phyloP scores from a whole-genome alignment of 2,797 vertebrate genomes.

The Calcarius lapponicus region DNA sequence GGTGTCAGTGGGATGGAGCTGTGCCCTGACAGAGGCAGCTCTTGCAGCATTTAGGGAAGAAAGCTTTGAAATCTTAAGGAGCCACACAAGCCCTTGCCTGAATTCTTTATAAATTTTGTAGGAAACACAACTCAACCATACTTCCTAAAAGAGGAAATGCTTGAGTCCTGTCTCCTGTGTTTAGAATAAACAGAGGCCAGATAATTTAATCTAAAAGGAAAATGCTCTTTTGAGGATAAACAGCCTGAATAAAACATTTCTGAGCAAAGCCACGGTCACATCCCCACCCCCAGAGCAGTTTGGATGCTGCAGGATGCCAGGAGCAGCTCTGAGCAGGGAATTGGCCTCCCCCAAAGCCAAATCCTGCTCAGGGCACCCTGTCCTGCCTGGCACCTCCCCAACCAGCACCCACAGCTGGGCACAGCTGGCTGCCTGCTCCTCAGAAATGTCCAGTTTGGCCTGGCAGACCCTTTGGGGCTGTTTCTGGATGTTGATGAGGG shows the following conservation, averaged over 20 bases:
- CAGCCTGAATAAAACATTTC: slow-evolving; percentile 66
- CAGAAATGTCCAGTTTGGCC: neutral
- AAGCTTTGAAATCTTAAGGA: slow-evolving; percentile 10
- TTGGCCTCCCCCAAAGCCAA: neutral
- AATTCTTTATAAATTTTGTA: slow-evolving; percentile 48
- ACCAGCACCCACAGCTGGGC: neutral
- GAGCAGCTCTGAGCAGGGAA: neutral
- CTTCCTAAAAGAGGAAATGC: slow-evolving; percentile 52
- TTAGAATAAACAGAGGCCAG: slow-evolving; percentile 65
- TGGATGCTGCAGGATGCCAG: slow-evolving; percentile 16
- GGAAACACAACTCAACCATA: neutral
- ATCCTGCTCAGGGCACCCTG: neutral
- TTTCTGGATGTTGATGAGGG: neutral
- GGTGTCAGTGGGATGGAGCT: neutral
- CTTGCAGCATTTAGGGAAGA: neutral
- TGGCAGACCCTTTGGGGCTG: neutral
- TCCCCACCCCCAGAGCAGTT: neutral
- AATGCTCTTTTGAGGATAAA: slow-evolving; percentile 62
- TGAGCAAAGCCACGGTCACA: neutral
- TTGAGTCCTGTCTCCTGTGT: slow-evolving; percentile 48
- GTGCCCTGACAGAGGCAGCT: neutral
- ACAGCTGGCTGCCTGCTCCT: neutral
- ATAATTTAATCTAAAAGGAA: slow-evolving; percentile 61
- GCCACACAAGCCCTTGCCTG: neutral
- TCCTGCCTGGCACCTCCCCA: neutral